Conservation (phyloP, 2,888 invertebrate species). For the Xestia c-nigrum region DNA sequence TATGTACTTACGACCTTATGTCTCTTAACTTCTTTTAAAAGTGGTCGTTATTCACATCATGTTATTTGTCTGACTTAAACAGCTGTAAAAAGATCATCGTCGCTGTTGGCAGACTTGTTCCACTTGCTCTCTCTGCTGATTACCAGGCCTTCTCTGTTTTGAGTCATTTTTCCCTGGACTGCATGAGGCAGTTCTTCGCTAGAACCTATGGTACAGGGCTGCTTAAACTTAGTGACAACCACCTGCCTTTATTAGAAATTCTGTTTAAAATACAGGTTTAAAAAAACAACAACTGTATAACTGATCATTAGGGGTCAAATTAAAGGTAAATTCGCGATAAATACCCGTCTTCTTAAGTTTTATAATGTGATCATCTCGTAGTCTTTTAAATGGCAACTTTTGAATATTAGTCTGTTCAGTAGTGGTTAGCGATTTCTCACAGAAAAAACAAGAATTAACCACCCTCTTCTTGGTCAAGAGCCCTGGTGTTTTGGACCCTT, state of each 20-base stretch:
- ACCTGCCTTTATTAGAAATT: neutral
- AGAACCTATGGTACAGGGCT: neutral
- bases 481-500: neutral
- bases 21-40: neutral
- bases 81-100: neutral
- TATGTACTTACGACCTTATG: neutral
- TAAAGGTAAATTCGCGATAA: too few species aligned
- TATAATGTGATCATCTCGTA: too few species aligned
- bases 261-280: neutral
- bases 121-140: neutral
- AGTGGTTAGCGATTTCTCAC: neutral
- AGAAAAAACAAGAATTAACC: neutral
- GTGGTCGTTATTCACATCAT: neutral
- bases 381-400: neutral
- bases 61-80: neutral
- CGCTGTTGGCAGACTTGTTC: neutral
- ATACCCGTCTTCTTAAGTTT: too few species aligned
- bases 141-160: neutral
- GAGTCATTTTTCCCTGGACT: neutral
- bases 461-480: neutral
- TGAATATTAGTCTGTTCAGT: too few species aligned
- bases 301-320: neutral
- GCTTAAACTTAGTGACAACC: neutral
- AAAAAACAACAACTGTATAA: neutral
- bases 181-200: neutral